A percentile compares a stretch with the other conserved stretches of the same genome.
phyloP scores from a whole-genome alignment of 2,113 vertebrate species.

The Tinamus guttatus region DNA sequence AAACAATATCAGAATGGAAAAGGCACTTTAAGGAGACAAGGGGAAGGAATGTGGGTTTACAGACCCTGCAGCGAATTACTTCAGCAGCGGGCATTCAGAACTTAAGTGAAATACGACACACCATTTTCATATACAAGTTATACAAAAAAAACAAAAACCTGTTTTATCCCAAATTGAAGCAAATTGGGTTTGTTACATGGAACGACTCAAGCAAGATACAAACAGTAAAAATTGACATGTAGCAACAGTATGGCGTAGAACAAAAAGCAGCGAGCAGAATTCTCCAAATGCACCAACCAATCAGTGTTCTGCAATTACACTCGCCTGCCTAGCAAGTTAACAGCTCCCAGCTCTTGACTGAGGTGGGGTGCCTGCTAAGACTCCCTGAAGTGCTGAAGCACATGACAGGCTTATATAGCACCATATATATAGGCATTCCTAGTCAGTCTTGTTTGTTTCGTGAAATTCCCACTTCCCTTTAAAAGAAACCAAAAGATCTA shows the following conservation, averaged over 20 bases:
- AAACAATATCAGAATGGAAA: background rate
- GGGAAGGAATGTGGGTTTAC: background rate
- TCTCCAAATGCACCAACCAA: background rate
- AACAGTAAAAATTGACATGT: rapidly evolving
- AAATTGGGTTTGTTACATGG: background rate
- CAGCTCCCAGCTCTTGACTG: background rate
- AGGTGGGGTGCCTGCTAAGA: background rate
- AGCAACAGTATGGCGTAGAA: rapidly evolving
- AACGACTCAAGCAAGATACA: background rate
- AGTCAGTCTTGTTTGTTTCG: background rate
- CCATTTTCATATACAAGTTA: background rate
- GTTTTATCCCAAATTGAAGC: background rate
- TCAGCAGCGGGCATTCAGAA: background rate
- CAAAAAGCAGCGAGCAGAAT: background rate
- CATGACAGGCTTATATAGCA: background rate
- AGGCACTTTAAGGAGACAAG: background rate
- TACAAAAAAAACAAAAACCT: background rate
- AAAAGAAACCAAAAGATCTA: background rate
- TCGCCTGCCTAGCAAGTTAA: background rate
- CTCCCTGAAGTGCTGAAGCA: rapidly evolving
- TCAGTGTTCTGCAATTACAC: background rate
- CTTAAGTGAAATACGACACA: rapidly evolving
- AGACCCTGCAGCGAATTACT: background rate
- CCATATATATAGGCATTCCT: rapidly evolving
- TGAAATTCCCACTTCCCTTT: background rate